A percentile compares a stretch with the other conserved stretches of the same genome.
phyloP scores from a whole-genome alignment of 2,797 vertebrate species.

The Alauda arvensis region DNA sequence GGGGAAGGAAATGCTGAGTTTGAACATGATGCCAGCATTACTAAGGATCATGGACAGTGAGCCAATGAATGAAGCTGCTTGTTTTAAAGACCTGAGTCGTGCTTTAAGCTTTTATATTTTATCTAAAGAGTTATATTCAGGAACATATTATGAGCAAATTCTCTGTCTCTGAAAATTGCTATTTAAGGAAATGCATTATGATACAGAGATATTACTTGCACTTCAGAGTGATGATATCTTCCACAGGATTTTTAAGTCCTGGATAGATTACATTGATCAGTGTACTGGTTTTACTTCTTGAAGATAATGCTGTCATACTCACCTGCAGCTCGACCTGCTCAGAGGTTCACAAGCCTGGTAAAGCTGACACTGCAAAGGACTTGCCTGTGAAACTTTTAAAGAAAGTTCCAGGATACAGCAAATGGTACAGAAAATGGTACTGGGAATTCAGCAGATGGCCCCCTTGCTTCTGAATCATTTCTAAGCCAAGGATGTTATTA shows the following conservation, averaged over 20 bases:
- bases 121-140: neutral
- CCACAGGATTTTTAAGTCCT: neutral
- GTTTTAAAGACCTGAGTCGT: neutral
- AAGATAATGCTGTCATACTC: neutral
- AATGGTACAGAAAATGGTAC: neutral
- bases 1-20: neutral
- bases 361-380: neutral
- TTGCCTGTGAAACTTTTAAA: neutral
- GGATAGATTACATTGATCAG: neutral
- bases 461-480: slow-evolving; percentile 52
- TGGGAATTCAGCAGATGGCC: slow-evolving; percentile 60
- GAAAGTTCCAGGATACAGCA: neutral
- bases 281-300: neutral
- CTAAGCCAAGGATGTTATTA: slow-evolving; percentile 23
- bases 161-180: neutral
- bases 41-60: neutral
- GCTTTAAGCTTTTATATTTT: neutral
- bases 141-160: neutral
- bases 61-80: neutral
- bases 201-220: neutral
- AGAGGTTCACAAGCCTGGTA: neutral
- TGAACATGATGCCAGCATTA: neutral
- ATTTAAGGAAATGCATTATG: neutral
- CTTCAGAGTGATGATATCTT: neutral
- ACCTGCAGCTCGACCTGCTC: neutral